These are phyloP conservation scores for Aphelinus atriplicis DNA, from an alignment of 1,140 invertebrate genomes.

Conservation along the genomic window DNA sequence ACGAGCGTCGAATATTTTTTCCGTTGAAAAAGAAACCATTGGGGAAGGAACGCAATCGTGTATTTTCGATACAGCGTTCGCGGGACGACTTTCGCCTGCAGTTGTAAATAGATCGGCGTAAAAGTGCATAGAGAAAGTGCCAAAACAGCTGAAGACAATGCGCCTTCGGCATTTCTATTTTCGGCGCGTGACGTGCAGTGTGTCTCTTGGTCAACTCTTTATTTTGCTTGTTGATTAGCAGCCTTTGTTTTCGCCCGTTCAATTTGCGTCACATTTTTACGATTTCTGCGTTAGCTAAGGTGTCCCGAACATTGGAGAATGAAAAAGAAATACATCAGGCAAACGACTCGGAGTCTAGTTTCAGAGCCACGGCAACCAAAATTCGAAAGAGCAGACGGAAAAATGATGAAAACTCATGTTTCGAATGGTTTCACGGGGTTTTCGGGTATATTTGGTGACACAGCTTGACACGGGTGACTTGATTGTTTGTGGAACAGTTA, in stretches of 20 bases:
- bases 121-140: constrained; percentile 11
- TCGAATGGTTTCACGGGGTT: no score
- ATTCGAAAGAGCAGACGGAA: no score
- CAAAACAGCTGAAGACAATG: background rate
- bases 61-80: no score
- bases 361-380: background rate
- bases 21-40: no score
- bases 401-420: no score
- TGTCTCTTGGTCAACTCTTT: background rate
- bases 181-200: constrained; percentile 3
- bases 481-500: no score
- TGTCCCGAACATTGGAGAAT: background rate
- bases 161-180: background rate
- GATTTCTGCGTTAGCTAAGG: constrained; percentile 11
- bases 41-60: no score
- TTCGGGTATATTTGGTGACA: no score
- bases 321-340: background rate
- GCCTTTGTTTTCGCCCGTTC: constrained; percentile 12
- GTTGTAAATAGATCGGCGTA: background rate
- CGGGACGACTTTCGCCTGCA: no score
- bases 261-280: constrained; percentile 4
- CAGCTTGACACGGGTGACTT: no score
- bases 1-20: no score
- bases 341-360: constrained; percentile 2
- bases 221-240: background rate